A percentile compares a stretch with the other conserved stretches of the same genome.
Conservation (phyloP, 2,888 invertebrate genomes). For the Bembecia ichneumoniformis region DNA sequence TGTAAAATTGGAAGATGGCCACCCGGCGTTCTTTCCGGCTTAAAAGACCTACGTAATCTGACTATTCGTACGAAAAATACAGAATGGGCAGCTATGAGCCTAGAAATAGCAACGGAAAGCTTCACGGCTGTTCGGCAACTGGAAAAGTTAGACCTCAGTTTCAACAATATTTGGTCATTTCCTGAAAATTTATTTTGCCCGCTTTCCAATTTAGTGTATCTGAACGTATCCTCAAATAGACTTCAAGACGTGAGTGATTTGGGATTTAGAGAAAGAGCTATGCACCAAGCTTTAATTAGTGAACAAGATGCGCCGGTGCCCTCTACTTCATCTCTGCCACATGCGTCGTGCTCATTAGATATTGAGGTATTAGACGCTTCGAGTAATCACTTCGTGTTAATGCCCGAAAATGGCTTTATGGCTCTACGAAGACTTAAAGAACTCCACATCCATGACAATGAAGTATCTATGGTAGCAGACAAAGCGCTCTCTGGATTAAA, state of each 20-base stretch:
- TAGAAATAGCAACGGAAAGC: conserved; percentile 85
- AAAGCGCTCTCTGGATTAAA: conserved; percentile 85
- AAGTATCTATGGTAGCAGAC: conserved; percentile 90
- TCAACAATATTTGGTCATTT: conserved; percentile 91
- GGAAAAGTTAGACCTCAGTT: conserved; percentile 87
- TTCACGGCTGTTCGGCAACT: conserved; percentile 83
- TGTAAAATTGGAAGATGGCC: conserved; percentile 91
- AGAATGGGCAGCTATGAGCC: conserved; percentile 86
- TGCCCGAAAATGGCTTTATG: conserved; percentile 88
- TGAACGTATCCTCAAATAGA: conserved; percentile 90
- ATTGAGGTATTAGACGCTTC: conserved; percentile 88
- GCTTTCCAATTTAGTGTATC: conserved; percentile 80
- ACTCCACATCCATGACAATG: conserved; percentile 89
- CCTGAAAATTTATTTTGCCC: conserved; percentile 90
- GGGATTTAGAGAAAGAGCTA: conserved; percentile 82
- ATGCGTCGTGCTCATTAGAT: conserved; percentile 80
- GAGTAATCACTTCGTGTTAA: conserved; percentile 85
- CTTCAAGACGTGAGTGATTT: conserved; percentile 90
- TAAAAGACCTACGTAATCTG: conserved; percentile 86
- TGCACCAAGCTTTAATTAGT: conserved; percentile 77
- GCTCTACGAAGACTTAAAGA: conserved; percentile 83
- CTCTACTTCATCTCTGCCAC: conserved; percentile 50
- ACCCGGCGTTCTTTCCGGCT: conserved; percentile 82
- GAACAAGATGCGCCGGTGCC: conserved; percentile 66
- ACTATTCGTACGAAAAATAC: conserved; percentile 88